Evolutionary conservation across 2,888 invertebrate genomes (phyloP).

Genomic region (Eugnorisma glareosa): DNA sequence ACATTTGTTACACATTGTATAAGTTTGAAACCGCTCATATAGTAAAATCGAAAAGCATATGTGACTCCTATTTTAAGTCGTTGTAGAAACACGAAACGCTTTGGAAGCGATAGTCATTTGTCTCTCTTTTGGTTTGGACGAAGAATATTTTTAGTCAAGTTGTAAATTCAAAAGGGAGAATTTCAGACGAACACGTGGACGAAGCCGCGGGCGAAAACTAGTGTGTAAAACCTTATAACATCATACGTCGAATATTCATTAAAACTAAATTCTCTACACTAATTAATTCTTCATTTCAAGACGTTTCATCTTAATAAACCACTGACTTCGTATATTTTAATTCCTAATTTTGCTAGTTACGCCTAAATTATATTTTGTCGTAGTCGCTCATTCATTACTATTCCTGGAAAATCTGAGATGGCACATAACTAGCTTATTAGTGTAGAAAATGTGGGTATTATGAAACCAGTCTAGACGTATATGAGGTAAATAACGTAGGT

Average conservation of each 20-base stretch:
- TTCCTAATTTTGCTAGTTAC: constrained; percentile 3
- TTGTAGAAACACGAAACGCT: not conserved
- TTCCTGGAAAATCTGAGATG: not conserved
- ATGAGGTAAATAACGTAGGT: not conserved
- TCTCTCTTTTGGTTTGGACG: not conserved
- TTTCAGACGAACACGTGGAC: not conserved
- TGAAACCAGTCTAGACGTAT: not conserved
- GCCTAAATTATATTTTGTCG: constrained; percentile 18
- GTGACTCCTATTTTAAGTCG: not conserved
- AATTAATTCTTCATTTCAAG: constrained; percentile 34
- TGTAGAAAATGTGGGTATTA: not conserved
- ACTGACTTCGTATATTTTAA: constrained; percentile 14
- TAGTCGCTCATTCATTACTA: constrained; percentile 16
- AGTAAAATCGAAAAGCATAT: not conserved
- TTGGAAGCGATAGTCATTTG: not conserved
- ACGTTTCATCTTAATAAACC: constrained; percentile 19
- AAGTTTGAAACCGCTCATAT: not conserved
- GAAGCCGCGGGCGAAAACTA: not conserved
- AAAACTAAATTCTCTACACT: not conserved
- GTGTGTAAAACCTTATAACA: not conserved
- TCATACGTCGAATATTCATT: constrained; percentile 22
- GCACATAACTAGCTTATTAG: not conserved
- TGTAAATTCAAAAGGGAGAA: not conserved
- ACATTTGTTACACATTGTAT: no score
- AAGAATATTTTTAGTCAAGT: not conserved